phyloP scores from a whole-genome alignment of 2,113 vertebrate genomes.

The Nyctereutes procyonoides region DNA sequence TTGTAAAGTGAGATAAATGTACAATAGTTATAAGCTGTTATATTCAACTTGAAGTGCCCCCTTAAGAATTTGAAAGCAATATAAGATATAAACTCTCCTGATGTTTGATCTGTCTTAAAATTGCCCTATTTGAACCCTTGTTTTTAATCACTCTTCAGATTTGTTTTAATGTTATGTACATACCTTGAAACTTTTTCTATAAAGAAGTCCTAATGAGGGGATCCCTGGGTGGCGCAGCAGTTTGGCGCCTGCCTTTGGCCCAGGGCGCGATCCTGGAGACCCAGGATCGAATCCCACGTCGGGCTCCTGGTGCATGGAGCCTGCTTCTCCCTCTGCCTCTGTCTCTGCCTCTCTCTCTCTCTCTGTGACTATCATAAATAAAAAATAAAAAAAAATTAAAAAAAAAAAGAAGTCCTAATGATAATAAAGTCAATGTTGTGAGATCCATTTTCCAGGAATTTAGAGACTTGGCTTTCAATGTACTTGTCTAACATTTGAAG shows the following conservation, averaged over 20 bases:
- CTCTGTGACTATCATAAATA: too few relatives aligned
- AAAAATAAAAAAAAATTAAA: too few relatives aligned
- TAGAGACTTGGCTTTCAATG: slow-evolving; percentile 59
- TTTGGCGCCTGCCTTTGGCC: too few relatives aligned
- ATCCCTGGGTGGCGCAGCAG: too few relatives aligned
- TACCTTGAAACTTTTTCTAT: slow-evolving; percentile 43
- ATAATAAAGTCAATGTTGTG: slow-evolving; percentile 72
- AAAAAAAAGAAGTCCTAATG: slow-evolving; percentile 36
- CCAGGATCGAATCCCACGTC: too few relatives aligned
- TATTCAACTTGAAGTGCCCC: slow-evolving; percentile 74
- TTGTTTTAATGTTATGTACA: slow-evolving; percentile 67
- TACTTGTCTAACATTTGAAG: slow-evolving; percentile 60
- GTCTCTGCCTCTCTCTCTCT: too few relatives aligned
- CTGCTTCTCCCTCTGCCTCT: too few relatives aligned
- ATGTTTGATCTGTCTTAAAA: slow-evolving; percentile 73
- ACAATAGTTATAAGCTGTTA: slow-evolving; percentile 61
- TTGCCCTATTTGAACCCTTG: slow-evolving; percentile 64
- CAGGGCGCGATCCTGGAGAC: too few relatives aligned
- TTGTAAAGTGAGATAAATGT: slow-evolving; percentile 70
- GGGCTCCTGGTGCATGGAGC: too few relatives aligned
- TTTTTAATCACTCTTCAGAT: slow-evolving; percentile 67
- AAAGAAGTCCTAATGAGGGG: slow-evolving; percentile 48
- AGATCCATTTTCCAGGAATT: slow-evolving; percentile 53
- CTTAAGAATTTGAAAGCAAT: slow-evolving; percentile 75
- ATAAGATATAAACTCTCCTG: slow-evolving; percentile 74